A percentile compares a stretch with the other conserved stretches of the same genome.
Evolutionary conservation across 2,888 invertebrate genomes (phyloP).

Genomic region (Pollenia angustigena): DNA sequence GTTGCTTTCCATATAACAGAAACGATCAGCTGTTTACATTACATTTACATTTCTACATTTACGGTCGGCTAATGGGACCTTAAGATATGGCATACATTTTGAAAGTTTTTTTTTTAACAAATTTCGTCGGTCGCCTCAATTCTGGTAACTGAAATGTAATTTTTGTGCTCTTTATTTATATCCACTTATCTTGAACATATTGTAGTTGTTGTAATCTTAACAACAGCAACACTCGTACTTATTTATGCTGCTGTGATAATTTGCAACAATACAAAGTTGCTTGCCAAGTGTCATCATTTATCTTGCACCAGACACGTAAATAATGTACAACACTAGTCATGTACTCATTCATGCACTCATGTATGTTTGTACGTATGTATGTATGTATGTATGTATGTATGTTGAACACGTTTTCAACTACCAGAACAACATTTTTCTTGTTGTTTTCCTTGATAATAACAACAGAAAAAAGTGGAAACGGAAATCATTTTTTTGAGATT

Average conservation of each 20-base stretch:
- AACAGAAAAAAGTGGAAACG: constrained; percentile 44
- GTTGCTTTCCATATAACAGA: too few species aligned
- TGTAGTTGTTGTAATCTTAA: constrained; percentile 25
- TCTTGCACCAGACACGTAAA: constrained; percentile 65
- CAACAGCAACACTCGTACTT: constrained; percentile 8
- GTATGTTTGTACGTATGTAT: too few species aligned
- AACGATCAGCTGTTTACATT: too few species aligned
- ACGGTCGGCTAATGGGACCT: too few species aligned
- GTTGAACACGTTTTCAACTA: constrained; percentile 32
- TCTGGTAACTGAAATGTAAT: background rate
- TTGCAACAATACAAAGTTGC: constrained; percentile 54
- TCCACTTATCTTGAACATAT: constrained; percentile 17
- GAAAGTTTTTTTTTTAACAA: constrained; percentile 11
- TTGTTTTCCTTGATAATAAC: background rate
- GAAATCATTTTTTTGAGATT: constrained; percentile 36
- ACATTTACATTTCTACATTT: too few species aligned
- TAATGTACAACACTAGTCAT: constrained; percentile 40
- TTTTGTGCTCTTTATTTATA: constrained; percentile 25
- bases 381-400: background rate
- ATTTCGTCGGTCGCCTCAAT: background rate
- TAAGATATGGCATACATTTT: too few species aligned
- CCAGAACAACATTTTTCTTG: background rate
- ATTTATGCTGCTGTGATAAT: constrained; percentile 58
- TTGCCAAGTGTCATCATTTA: constrained; percentile 62
- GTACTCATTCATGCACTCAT: constrained; percentile 6